phyloP scores from a whole-genome alignment of 2,113 vertebrate genomes.

The Halichoerus grypus region DNA sequence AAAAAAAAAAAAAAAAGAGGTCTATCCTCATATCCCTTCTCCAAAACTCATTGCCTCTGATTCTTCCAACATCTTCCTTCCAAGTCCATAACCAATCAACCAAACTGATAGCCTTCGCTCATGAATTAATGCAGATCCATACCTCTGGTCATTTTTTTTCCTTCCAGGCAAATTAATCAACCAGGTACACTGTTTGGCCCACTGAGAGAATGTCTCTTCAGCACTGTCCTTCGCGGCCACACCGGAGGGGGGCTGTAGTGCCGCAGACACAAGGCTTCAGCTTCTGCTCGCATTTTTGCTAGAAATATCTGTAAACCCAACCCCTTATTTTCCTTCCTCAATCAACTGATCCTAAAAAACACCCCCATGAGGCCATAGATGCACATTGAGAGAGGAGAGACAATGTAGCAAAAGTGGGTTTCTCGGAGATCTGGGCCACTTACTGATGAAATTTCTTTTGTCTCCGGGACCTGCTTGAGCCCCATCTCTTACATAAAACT shows the following conservation, averaged over 20 bases:
- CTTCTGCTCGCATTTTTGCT: background rate
- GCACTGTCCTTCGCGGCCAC: background rate
- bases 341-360: background rate
- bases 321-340: background rate
- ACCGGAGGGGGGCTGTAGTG: background rate
- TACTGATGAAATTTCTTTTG: background rate
- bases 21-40: background rate
- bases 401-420: background rate
- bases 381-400: background rate
- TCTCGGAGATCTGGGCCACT: background rate
- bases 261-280: background rate
- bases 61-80: constrained; percentile 35
- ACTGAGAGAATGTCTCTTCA: background rate
- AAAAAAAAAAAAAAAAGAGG: background rate
- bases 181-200: background rate
- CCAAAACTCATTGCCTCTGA: background rate
- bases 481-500: background rate
- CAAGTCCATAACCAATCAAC: background rate
- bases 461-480: background rate
- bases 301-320: background rate
- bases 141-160: background rate
- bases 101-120: background rate
- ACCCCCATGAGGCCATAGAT: background rate
- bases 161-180: background rate
- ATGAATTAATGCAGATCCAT: background rate